Conservation (phyloP, 1,140 invertebrate genomes). For the Brachionus manjavacas region DNA sequence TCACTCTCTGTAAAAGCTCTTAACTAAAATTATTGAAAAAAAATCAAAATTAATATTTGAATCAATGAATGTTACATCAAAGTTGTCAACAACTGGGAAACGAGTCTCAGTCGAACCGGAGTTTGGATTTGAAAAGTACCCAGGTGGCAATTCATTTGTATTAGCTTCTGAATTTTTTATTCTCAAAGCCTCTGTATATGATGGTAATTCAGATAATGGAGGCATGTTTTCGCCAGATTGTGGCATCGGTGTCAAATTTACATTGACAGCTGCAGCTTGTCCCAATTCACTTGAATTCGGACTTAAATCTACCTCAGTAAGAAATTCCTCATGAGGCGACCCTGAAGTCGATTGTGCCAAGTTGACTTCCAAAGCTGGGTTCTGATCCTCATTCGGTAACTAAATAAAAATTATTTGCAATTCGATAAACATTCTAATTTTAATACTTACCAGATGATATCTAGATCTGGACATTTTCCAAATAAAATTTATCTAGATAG, state of each 20-base stretch:
- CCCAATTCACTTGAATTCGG: neutral
- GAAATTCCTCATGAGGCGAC: neutral
- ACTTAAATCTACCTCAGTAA: neutral
- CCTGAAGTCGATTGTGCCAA: neutral
- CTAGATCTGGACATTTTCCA: constrained; percentile 10
- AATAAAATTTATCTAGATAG: neutral
- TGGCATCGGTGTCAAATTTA: neutral
- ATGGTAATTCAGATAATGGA: constrained; percentile 20
- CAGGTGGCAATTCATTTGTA: constrained; percentile 26
- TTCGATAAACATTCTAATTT: neutral
- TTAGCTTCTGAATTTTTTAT: neutral
- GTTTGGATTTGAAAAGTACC: neutral
- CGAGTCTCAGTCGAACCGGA: neutral
- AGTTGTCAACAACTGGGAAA: constrained; percentile 1
- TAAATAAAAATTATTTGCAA: neutral
- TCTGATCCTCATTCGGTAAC: neutral
- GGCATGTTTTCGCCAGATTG: neutral
- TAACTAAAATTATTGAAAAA: neutral
- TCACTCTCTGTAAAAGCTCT: constrained; percentile 15
- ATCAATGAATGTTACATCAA: neutral
- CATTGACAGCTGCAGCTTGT: neutral
- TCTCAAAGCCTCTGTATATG: constrained; percentile 17
- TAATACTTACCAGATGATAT: constrained; percentile 23
- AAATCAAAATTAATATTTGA: neutral
- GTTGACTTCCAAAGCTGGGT: neutral